Percentiles rank a stretch among this genome's conserved stretches.
Evolutionary conservation across 2,888 invertebrate species (phyloP).

Genomic region (Xylophagus ater): DNA sequence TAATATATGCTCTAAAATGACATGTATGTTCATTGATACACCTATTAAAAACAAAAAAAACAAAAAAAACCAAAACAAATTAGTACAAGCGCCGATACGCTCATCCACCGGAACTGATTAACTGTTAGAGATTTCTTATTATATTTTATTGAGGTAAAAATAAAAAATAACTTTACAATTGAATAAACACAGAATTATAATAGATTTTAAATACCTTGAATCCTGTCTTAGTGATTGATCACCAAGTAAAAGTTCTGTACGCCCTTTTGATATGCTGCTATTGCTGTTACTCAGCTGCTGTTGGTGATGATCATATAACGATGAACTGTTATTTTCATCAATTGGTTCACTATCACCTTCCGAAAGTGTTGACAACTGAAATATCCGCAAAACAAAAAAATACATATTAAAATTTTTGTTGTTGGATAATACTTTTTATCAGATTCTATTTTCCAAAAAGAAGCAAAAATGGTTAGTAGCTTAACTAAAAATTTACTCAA

Average conservation of each 20-base stretch:
- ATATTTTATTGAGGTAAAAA: too few species aligned
- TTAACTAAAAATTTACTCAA: too few species aligned
- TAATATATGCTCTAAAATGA: too few species aligned
- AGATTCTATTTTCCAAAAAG: too few species aligned
- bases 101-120: too few species aligned
- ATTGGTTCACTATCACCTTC: slow-evolving; percentile 25
- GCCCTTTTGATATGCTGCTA: slow-evolving; percentile 41
- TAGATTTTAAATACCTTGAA: slow-evolving; percentile 26
- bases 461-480: too few species aligned
- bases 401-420: not conserved
- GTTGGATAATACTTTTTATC: too few species aligned
- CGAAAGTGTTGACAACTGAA: slow-evolving; percentile 34
- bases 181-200: not conserved
- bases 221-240: slow-evolving; percentile 37
- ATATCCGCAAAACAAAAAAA: slow-evolving; percentile 9
- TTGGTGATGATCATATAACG: slow-evolving; percentile 17
- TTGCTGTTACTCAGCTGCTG: slow-evolving; percentile 31
- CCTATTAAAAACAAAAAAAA: too few species aligned
- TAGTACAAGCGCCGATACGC: too few species aligned
- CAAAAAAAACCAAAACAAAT: too few species aligned
- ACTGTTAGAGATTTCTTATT: too few species aligned
- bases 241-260: slow-evolving; percentile 38
- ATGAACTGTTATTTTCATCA: slow-evolving; percentile 17
- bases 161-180: not conserved
- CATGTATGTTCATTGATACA: too few species aligned